phyloP scores from a whole-genome alignment of 2,113 vertebrate species.

The Camelus dromedarius region DNA sequence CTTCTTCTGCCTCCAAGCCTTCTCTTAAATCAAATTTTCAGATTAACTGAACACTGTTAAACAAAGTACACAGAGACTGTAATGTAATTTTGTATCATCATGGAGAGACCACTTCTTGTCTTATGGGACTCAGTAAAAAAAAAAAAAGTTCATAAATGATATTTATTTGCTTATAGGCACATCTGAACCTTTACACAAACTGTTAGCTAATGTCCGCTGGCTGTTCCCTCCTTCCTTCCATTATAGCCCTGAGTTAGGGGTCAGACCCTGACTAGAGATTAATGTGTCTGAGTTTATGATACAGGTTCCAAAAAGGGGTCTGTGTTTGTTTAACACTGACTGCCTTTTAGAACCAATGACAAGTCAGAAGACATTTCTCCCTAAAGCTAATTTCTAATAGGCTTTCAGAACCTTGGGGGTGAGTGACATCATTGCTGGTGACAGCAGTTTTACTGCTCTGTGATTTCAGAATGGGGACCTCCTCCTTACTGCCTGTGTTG shows the following conservation, averaged over 20 bases:
- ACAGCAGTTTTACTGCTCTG: not conserved
- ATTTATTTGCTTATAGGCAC: not conserved
- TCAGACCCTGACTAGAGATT: slow-evolving; percentile 81
- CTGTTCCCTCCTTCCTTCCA: slow-evolving; percentile 82
- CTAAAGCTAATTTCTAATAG: slow-evolving; percentile 58
- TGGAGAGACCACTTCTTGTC: not conserved
- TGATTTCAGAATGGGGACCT: not conserved
- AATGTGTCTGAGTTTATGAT: slow-evolving; percentile 77
- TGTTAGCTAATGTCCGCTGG: slow-evolving; percentile 74
- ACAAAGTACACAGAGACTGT: not conserved
- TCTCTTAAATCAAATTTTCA: not conserved
- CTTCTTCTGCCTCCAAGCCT: not conserved
- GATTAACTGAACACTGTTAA: not conserved
- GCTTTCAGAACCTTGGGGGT: not conserved
- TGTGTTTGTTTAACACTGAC: slow-evolving; percentile 69
- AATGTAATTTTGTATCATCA: not conserved
- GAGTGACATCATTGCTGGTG: not conserved
- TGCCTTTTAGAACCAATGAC: slow-evolving; percentile 62
- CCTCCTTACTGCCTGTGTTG: not conserved
- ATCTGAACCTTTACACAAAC: slow-evolving; percentile 59
- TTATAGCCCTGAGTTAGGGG: slow-evolving; percentile 77
- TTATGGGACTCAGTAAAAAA: slow-evolving; percentile 3
- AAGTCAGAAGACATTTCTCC: slow-evolving; percentile 45
- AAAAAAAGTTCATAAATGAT: not conserved
- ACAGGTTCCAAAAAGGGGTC: slow-evolving; percentile 61